Conservation (phyloP, 1,140 invertebrate genomes). For the Achatina immaculata region DNA sequence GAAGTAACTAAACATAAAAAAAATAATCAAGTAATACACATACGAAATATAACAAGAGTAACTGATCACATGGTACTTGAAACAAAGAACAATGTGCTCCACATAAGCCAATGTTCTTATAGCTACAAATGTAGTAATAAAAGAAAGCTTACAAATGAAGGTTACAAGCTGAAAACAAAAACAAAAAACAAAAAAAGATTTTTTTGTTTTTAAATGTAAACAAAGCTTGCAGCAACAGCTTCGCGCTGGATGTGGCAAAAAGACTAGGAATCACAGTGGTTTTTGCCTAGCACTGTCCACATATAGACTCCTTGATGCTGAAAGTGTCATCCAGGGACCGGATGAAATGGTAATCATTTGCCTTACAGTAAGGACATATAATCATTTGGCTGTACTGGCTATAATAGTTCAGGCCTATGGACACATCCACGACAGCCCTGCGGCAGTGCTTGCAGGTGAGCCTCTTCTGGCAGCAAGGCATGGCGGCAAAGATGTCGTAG, state of each 20-base stretch:
- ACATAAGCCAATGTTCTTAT: too few relatives aligned
- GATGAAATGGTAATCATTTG: conserved; percentile 93
- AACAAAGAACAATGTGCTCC: too few relatives aligned
- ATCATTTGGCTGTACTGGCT: conserved; percentile 94
- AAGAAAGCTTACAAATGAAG: too few relatives aligned
- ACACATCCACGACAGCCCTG: conserved; percentile 64
- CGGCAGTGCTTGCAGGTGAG: conserved; percentile 76
- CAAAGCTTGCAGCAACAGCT: background rate
- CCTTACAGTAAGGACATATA: conserved; percentile 90
- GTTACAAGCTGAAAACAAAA: too few relatives aligned
- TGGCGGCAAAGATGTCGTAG: conserved; percentile 97
- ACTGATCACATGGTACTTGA: too few relatives aligned
- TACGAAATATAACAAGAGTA: too few relatives aligned
- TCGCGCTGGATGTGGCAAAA: conserved; percentile 10
- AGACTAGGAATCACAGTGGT: conserved; percentile 22
- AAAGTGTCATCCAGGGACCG: conserved; percentile 78
- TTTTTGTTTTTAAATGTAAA: too few relatives aligned
- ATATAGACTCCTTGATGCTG: conserved; percentile 62
- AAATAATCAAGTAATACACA: too few relatives aligned
- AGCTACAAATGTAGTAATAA: too few relatives aligned
- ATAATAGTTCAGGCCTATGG: conserved; percentile 83
- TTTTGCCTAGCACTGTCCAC: conserved; percentile 36
- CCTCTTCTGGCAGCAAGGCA: conserved; percentile 92
- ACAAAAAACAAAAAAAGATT: too few relatives aligned
- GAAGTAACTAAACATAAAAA: too few relatives aligned